A percentile compares a stretch with the other conserved stretches of the same genome.
phyloP scores from a whole-genome alignment of 2,888 invertebrate species.

The Eudasyphora cyanicolor region DNA sequence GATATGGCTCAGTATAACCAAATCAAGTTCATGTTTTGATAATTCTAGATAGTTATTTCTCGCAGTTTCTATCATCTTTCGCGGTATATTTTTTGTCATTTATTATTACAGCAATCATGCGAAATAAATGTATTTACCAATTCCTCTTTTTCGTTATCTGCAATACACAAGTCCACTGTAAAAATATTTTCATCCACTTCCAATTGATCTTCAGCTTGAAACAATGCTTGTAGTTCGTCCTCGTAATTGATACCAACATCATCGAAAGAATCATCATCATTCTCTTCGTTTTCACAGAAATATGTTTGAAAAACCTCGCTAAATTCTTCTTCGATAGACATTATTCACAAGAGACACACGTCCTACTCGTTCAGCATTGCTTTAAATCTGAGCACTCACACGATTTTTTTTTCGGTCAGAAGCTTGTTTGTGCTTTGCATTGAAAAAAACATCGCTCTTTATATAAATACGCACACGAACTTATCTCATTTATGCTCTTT shows the following conservation, averaged over 20 bases:
- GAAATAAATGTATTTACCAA: constrained; percentile 8
- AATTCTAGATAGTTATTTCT: background rate
- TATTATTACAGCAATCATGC: constrained; percentile 3
- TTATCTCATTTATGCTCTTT: too few relatives aligned
- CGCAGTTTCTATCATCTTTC: background rate
- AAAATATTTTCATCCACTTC: constrained; percentile 18
- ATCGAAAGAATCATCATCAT: background rate
- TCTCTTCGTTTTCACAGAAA: too few relatives aligned
- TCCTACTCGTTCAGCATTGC: too few relatives aligned
- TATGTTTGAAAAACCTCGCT: too few relatives aligned
- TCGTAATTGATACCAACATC: constrained; percentile 34
- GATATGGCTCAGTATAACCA: constrained; percentile 1
- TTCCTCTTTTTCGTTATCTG: background rate
- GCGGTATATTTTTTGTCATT: constrained; percentile 1
- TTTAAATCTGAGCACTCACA: too few relatives aligned
- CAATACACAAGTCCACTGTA: constrained; percentile 1
- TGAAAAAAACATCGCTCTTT: too few relatives aligned
- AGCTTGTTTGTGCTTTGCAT: too few relatives aligned
- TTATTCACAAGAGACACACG: too few relatives aligned
- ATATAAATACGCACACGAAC: too few relatives aligned
- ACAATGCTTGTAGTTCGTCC: constrained; percentile 18
- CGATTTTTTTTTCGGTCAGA: background rate
- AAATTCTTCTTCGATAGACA: too few relatives aligned
- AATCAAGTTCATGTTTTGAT: constrained; percentile 1
- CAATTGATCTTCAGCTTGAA: constrained; percentile 32